Conservation (phyloP, 1,140 invertebrate species). For the Polypedilum vanderplanki region DNA sequence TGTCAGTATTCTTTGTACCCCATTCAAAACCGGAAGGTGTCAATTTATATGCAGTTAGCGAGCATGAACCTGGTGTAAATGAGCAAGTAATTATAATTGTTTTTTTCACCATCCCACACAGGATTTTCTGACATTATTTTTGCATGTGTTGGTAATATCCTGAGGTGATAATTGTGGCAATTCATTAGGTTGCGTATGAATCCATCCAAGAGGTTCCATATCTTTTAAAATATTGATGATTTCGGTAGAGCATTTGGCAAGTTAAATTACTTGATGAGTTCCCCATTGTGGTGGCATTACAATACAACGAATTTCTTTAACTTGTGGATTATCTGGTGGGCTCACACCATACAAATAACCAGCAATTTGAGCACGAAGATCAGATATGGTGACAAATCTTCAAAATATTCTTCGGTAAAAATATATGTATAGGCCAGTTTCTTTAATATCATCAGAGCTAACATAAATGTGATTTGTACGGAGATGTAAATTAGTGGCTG, state of each 20-base stretch:
- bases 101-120: constrained; percentile 98
- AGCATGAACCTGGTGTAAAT: constrained; percentile 97
- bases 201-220: constrained; percentile 95
- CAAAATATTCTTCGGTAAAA: constrained; percentile 94
- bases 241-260: constrained; percentile 82
- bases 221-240: constrained; percentile 93
- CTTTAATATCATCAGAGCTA: constrained; percentile 98
- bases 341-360: constrained; percentile 95
- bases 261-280: constrained; percentile 96
- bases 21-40: constrained; percentile 98
- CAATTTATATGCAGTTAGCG: constrained; percentile 94
- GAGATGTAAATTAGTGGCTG: constrained; percentile 95
- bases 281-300: constrained; percentile 98
- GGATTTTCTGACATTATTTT: constrained; percentile 95
- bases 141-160: constrained; percentile 94
- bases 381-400: constrained; percentile 98
- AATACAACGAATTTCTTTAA: constrained; percentile 97
- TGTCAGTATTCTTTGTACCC: constrained; percentile 96
- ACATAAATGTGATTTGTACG: constrained; percentile 99
- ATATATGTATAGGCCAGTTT: constrained; percentile 99
- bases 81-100: constrained; percentile 98
- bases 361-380: constrained; percentile 89
- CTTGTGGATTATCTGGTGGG: constrained; percentile 96
- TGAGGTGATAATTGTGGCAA: constrained; percentile 96
- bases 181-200: constrained; percentile 99